These are phyloP conservation scores for Hemiprocne comata DNA, from an alignment of 2,113 vertebrate species.

Conservation along the genomic window DNA sequence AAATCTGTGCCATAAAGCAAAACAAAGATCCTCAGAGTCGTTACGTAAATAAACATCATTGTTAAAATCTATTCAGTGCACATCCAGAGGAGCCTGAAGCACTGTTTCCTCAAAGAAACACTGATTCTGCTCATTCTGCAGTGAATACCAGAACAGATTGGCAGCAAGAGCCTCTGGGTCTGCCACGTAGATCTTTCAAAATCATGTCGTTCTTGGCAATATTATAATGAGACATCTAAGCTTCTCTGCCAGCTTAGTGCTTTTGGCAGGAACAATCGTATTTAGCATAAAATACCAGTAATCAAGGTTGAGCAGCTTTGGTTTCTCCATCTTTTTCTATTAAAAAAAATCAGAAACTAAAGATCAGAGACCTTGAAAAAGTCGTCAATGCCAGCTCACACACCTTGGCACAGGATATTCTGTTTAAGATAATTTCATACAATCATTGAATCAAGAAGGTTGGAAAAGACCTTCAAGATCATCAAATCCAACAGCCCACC, in stretches of 20 bases:
- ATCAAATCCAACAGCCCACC: too few species aligned
- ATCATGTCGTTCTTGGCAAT: slow-evolving; percentile 30
- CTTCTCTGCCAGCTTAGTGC: slow-evolving; percentile 6
- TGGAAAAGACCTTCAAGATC: too few species aligned
- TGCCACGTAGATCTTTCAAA: background rate
- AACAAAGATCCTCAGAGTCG: background rate
- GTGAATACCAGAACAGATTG: slow-evolving; percentile 23
- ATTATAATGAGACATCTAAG: slow-evolving; percentile 28
- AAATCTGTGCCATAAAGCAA: background rate
- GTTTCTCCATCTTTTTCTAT: background rate
- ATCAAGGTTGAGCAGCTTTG: slow-evolving; percentile 27
- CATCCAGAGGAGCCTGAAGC: slow-evolving; percentile 19
- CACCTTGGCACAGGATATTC: background rate
- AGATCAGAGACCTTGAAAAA: background rate
- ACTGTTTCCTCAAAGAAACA: background rate
- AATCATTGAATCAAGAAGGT: too few species aligned
- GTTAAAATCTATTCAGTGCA: slow-evolving; percentile 22
- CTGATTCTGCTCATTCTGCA: slow-evolving; percentile 35
- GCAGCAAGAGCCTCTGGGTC: slow-evolving; percentile 12
- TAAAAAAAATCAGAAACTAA: background rate
- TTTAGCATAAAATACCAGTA: slow-evolving; percentile 44
- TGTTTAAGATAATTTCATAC: background rate
- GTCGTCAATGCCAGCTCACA: background rate
- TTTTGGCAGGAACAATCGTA: slow-evolving; percentile 20
- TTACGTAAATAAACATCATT: background rate